Conservation (phyloP, 1,140 invertebrate genomes). For the Globodera rostochiensis region DNA sequence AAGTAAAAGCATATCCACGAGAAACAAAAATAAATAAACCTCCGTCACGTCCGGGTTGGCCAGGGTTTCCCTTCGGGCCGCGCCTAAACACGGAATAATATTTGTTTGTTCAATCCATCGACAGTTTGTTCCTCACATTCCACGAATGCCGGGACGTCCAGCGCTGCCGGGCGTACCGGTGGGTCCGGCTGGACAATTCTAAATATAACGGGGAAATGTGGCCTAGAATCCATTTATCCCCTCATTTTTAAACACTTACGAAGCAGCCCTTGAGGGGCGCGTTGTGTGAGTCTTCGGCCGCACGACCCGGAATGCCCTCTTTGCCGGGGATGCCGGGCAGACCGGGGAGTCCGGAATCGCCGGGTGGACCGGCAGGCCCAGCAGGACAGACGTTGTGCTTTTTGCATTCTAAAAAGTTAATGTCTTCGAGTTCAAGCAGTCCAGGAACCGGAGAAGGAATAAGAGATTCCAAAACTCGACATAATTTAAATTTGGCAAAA, state of each 20-base stretch:
- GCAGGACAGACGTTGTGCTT: conserved; percentile 40
- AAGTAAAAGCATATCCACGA: background rate
- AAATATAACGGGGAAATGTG: background rate
- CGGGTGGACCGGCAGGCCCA: conserved; percentile 32
- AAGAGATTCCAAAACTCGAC: no score
- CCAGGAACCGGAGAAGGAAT: no score
- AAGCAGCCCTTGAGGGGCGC: conserved; percentile 42
- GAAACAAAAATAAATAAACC: background rate
- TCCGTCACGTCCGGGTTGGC: conserved; percentile 42
- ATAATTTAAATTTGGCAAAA: no score
- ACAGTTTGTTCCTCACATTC: conserved; percentile 17
- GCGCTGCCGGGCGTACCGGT: conserved; percentile 38
- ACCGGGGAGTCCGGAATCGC: conserved; percentile 11
- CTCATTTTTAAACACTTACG: conserved; percentile 6
- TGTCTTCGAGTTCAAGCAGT: no score
- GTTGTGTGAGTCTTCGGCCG: conserved; percentile 44
- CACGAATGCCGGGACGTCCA: conserved; percentile 47
- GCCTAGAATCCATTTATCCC: background rate
- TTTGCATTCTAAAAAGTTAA: conserved; percentile 8
- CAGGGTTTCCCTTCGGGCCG: conserved; percentile 48
- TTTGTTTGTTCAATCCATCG: background rate
- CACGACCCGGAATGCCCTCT: conserved; percentile 38
- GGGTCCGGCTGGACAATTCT: conserved; percentile 49
- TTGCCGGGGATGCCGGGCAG: conserved; percentile 14
- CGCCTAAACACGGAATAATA: conserved; percentile 11